phyloP scores from a whole-genome alignment of 2,888 invertebrate species.

The Polymixis lichenea region DNA sequence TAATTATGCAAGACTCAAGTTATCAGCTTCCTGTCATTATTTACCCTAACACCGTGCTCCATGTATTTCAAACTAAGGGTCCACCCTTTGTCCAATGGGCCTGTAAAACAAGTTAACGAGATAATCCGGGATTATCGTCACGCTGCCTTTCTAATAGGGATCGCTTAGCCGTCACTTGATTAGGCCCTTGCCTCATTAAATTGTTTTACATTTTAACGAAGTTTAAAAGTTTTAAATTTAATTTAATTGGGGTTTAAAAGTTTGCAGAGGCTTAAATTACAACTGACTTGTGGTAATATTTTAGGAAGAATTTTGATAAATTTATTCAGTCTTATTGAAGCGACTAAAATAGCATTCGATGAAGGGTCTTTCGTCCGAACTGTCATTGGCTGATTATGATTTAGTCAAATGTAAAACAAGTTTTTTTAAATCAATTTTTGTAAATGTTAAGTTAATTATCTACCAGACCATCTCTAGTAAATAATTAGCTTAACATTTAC shows the following conservation, averaged over 20 bases:
- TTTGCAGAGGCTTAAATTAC: conserved; percentile 27
- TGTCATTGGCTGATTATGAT: background rate
- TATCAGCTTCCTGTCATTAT: conserved; percentile 35
- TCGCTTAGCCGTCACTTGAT: conserved; percentile 65
- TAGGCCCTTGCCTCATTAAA: conserved; percentile 59
- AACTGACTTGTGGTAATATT: conserved; percentile 4
- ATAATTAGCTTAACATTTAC: no score
- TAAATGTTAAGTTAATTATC: background rate
- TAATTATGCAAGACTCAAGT: background rate
- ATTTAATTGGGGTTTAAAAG: conserved; percentile 49
- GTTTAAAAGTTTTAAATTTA: no score
- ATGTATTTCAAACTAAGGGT: conserved; percentile 54
- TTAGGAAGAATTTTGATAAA: background rate
- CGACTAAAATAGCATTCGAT: background rate
- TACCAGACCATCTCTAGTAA: no score
- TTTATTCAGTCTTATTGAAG: conserved; percentile 3
- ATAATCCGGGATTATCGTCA: conserved; percentile 67
- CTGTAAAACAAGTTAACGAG: conserved; percentile 67
- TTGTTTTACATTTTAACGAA: conserved; percentile 60
- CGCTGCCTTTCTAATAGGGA: conserved; percentile 63
- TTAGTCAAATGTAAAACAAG: background rate
- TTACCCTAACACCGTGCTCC: conserved; percentile 28
- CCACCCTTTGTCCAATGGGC: conserved; percentile 62
- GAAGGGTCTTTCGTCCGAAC: background rate
- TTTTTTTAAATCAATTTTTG: no score